Evolutionary conservation across 2,113 vertebrate species (phyloP), one percentile per base, ranked within the genome.

Genomic region (Centropus bengalensis): DNA sequence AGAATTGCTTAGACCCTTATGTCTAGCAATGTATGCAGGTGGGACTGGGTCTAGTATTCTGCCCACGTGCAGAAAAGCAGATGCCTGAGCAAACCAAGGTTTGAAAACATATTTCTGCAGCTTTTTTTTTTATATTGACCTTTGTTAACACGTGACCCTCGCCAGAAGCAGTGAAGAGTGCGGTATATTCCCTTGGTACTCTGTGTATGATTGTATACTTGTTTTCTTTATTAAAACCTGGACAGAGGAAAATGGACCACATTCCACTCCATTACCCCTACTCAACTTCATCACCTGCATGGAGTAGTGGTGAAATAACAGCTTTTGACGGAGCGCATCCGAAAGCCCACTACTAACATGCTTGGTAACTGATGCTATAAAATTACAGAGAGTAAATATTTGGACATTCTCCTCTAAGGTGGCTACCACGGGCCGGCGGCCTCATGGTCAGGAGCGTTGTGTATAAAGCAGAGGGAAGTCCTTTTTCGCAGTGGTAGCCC

Each of bases 211-310:
- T 32, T 74, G 78, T 63, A 8, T 88, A 83, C 92, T 94, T 91
- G n/a, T 88, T 92, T 93, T 83, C 62, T 94, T 93, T 95, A 89
- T 93, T 94, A 94, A 91, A 95, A 89, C 36, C 62, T 86, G 64
- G 38, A 54, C 55, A 70, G 63, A 85, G 38, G 45, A 47, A 94
- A 94, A 85, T 44, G 71, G 54, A 36, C 28, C 26, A 55, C 45
- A 89, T 88, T 91, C 76, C 42, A 88, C 76, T 69, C 88, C 79
- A 77, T 95, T 82, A 77, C 26, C 33, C 45, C 59, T 40, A 74
- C 47, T 85, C 84, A 82, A n/a, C 89, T 89, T 80, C 76, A 70
- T 86, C 89, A 91, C 51, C 59, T 93, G 67, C 59, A 22, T 28
- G 59, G 63, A 85, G 45, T 51, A 85, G 75, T 70, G 75, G 56